phyloP scores from a whole-genome alignment of 2,113 vertebrate genomes.

The Jaculus jaculus region DNA sequence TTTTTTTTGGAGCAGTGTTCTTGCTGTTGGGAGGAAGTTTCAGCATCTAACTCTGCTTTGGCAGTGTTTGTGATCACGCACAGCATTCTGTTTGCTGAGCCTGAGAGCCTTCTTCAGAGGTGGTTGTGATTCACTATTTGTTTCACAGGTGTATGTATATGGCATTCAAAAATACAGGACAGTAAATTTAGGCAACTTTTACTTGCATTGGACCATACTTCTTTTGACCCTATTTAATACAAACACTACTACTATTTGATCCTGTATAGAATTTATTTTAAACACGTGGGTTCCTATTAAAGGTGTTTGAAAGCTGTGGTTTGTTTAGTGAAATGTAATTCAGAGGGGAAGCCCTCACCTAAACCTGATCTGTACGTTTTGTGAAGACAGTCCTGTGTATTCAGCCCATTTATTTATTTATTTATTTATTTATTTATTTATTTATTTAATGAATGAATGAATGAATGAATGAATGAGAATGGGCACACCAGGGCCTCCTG shows the following conservation, averaged over 20 bases:
- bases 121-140: conserved; percentile 21
- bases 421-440: too few species aligned
- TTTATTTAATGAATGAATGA: too few species aligned
- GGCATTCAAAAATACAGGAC: conserved; percentile 38
- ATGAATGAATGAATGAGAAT: too few species aligned
- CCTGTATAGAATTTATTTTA: conserved; percentile 15
- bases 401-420: not conserved
- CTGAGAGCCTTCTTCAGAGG: not conserved
- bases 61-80: not conserved
- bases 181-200: conserved; percentile 45
- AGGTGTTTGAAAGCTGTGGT: not conserved
- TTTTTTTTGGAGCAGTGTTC: conserved; percentile 69
- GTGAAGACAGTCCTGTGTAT: not conserved
- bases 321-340: conserved; percentile 21
- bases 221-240: conserved; percentile 47
- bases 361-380: conserved; percentile 32
- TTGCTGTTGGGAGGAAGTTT: not conserved
- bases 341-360: not conserved
- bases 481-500: too few species aligned
- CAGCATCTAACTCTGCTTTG: conserved; percentile 38
- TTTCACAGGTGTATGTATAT: not conserved
- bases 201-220: conserved; percentile 5
- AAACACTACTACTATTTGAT: conserved; percentile 38
- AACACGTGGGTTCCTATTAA: not conserved
- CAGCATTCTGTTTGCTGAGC: conserved; percentile 27